A percentile compares a stretch with the other conserved stretches of the same genome.
These are phyloP conservation scores for Eupithecia subfuscata DNA, from an alignment of 2,888 invertebrate genomes.

Conservation along the genomic window DNA sequence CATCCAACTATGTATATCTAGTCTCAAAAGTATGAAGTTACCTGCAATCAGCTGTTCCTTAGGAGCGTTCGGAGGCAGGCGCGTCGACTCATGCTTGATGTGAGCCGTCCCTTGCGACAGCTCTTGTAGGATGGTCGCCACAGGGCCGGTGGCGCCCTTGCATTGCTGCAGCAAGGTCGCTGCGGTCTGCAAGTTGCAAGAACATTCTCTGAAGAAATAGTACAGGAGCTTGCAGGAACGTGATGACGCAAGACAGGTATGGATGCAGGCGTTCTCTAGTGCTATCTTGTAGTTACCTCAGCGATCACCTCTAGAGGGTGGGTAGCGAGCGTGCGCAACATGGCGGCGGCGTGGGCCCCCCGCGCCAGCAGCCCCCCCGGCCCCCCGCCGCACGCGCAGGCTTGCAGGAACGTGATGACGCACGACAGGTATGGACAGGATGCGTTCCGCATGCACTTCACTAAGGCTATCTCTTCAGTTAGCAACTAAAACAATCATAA, in stretches of 20 bases:
- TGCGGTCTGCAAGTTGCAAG: constrained; percentile 54
- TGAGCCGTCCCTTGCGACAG: constrained; percentile 50
- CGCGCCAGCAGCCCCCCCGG: constrained; percentile 52
- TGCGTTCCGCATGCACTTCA: constrained; percentile 14
- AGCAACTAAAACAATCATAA: constrained; percentile 25
- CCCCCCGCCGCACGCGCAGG: constrained; percentile 43
- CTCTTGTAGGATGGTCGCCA: constrained; percentile 60
- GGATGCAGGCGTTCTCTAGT: constrained; percentile 20
- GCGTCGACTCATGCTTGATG: constrained; percentile 49
- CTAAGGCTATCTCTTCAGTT: constrained; percentile 34
- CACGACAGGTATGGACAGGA: constrained; percentile 44
- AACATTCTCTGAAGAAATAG: neutral
- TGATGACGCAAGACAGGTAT: constrained; percentile 45
- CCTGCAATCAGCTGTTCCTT: constrained; percentile 64
- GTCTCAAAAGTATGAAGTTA: constrained; percentile 38
- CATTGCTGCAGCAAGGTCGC: constrained; percentile 58
- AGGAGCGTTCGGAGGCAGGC: constrained; percentile 53
- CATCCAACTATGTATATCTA: neutral
- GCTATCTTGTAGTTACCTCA: too few relatives aligned
- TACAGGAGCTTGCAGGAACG: neutral
- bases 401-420: constrained; percentile 52
- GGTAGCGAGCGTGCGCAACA: constrained; percentile 62
- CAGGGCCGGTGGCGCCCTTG: constrained; percentile 63
- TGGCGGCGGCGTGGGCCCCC: constrained; percentile 61
- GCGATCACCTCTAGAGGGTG: constrained; percentile 44